Base-by-base conservation (phyloP, 2,888 invertebrate genomes). In the Agonopterix subpropinquella region DNA sequence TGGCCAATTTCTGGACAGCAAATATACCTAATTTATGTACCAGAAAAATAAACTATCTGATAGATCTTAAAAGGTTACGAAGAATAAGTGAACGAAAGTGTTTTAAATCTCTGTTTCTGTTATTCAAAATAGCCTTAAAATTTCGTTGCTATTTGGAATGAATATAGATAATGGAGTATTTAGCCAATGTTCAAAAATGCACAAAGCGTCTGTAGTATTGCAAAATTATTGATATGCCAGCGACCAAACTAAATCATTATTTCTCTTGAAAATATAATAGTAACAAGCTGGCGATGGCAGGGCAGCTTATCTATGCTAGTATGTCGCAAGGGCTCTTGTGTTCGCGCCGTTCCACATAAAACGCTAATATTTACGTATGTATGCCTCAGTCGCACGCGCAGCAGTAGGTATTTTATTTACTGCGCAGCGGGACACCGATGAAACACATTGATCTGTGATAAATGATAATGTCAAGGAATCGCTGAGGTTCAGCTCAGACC, bases 221-320 rank as follows among this genome's bases (percentile, higher is more conserved):
- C 28, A 28, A 28, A 28, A 28, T 7, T 28, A 28, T 28, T 7
- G 5, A 7, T 28, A 7, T 28, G 28, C 28, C 28, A 7, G 28
- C 28, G 7, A 28, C 7, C 28, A 28, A 28, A 28, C 28, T 28
- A 28, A 28, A 28, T 28, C 7, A 28, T 28, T 28, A 28, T 45
- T 45, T 45, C 7, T 46, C 36, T 55, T 61, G 51, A 58, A 57
- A 59, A 61, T 57, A 58, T 53, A 49, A 56, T 62, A 60, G 62
- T 61, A 67, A 65, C 55, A 55, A 11, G 42, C 11, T 11, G 11
- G 11, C 11, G 11, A 13, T 11, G 50, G 56, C 52, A 55, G 45
- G 41, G 48, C 48, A 50, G 57, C 64, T 70, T 70, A 67, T 70
- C 69, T 67, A 58, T 50, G 44, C 46, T 51, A 63, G 70, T n/a